phyloP scores from a whole-genome alignment of 2,113 vertebrate species.

The Muntiacus reevesi region DNA sequence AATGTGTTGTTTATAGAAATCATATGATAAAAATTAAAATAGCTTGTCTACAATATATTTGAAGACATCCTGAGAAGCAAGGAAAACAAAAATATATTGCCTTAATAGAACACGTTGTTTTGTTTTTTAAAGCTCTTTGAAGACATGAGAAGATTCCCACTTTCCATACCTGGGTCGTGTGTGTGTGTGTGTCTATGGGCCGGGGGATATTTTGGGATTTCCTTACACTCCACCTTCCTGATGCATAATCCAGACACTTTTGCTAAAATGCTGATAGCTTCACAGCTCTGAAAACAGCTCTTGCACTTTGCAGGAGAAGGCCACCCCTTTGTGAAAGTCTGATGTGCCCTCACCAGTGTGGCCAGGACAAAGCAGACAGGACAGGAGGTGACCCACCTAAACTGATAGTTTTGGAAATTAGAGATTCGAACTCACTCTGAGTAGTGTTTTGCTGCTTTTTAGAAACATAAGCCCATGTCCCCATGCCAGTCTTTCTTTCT shows the following conservation, averaged over 20 bases:
- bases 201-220: neutral
- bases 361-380: neutral
- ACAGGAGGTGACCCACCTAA: rapidly evolving
- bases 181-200: neutral
- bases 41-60: neutral
- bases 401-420: neutral
- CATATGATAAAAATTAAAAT: neutral
- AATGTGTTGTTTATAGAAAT: neutral
- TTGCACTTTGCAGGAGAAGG: neutral
- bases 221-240: neutral
- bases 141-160: neutral
- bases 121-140: neutral
- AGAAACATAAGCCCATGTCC: neutral
- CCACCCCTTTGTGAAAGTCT: neutral
- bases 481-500: neutral
- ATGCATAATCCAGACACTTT: neutral
- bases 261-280: neutral
- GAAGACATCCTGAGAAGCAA: neutral
- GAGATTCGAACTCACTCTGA: neutral
- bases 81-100: neutral
- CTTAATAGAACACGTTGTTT: neutral
- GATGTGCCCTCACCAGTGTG: neutral
- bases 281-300: neutral
- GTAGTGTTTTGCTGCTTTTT: neutral
- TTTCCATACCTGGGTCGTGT: neutral